These are phyloP conservation scores for Trilocha varians DNA, from an alignment of 2,888 invertebrate genomes.

Conservation along the genomic window DNA sequence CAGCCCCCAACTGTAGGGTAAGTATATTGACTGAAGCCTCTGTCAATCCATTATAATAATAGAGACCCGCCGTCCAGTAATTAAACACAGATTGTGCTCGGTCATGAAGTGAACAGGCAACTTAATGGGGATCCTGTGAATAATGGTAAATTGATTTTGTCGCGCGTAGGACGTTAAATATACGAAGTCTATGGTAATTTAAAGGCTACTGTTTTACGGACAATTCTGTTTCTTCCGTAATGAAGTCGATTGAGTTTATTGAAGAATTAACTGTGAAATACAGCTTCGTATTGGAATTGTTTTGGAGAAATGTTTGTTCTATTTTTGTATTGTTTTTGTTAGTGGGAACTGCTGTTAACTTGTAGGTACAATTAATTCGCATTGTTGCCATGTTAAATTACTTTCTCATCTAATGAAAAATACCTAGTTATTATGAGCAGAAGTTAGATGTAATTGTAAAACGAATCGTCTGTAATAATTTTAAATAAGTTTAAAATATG, in stretches of 20 bases:
- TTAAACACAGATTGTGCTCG: conserved; percentile 25
- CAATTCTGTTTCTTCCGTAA: neutral
- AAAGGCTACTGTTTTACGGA: neutral
- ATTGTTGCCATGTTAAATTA: no score
- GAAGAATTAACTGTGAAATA: neutral
- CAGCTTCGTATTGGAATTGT: neutral
- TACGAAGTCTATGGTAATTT: neutral
- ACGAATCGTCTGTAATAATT: no score
- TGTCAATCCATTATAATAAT: conserved; percentile 14
- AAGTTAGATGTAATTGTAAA: no score
- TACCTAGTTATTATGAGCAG: no score
- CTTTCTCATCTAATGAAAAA: no score
- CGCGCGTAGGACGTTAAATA: neutral
- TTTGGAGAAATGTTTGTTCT: no score
- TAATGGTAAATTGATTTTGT: conserved; percentile 29
- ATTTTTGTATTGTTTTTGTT: no score
- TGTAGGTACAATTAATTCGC: no score
- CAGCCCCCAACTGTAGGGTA: neutral
- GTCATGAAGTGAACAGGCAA: conserved; percentile 26
- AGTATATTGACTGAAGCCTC: conserved; percentile 1
- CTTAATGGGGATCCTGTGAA: conserved; percentile 29
- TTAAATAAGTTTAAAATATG: no score
- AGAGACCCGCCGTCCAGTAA: conserved; percentile 16
- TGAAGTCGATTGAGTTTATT: neutral
- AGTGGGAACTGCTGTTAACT: no score